Conservation (phyloP, 2,797 vertebrate species). For the Sus cebifrons region DNA sequence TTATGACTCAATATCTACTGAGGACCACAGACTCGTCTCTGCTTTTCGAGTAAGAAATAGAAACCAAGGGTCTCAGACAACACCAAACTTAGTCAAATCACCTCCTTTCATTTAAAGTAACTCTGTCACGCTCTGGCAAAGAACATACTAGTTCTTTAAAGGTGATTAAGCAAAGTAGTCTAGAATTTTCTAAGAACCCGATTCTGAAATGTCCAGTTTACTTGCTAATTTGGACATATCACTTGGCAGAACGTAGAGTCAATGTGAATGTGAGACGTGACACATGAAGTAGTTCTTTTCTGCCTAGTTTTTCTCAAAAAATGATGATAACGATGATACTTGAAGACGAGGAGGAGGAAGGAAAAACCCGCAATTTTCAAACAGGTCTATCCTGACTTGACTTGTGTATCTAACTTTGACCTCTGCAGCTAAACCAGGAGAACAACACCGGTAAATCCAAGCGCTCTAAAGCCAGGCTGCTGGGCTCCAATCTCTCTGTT, state of each 20-base stretch:
- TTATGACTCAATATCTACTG: conserved; percentile 13
- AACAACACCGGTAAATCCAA: not conserved
- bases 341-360: not conserved
- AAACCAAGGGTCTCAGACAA: conserved; percentile 45
- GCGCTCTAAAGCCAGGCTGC: not conserved
- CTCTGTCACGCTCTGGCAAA: not conserved
- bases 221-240: not conserved
- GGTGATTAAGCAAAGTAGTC: not conserved
- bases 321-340: not conserved
- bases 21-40: not conserved
- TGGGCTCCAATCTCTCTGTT: not conserved
- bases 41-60: conserved; percentile 55
- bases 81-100: conserved; percentile 12
- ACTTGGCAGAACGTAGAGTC: not conserved
- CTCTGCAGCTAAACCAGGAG: not conserved
- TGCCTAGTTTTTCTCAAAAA: conserved; percentile 17
- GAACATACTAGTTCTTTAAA: not conserved
- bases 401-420: not conserved
- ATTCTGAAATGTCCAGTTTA: conserved; percentile 26
- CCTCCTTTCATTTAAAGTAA: conserved; percentile 8
- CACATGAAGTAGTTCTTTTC: not conserved
- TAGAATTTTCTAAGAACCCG: conserved; percentile 58
- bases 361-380: not conserved
- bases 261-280: not conserved
- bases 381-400: not conserved